Evolutionary conservation across 1,140 invertebrate species (phyloP).

Genomic region (Drosophila lowei): DNA sequence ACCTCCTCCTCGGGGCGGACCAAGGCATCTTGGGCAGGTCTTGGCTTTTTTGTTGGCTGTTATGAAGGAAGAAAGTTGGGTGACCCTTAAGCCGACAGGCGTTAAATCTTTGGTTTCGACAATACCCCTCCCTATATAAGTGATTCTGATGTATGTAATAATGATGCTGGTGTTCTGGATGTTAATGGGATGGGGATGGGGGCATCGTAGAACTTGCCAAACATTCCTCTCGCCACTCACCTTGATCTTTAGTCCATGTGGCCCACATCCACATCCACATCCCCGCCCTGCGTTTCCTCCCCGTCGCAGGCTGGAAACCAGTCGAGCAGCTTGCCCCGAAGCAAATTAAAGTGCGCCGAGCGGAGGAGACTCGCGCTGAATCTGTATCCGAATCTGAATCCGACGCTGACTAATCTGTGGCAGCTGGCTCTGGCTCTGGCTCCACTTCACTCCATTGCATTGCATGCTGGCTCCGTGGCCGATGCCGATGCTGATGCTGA

Average conservation of each 20-base stretch:
- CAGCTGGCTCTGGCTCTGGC: conserved; percentile 48
- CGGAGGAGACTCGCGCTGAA: conserved; percentile 26
- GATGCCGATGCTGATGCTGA: conserved; percentile 30
- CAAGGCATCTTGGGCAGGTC: conserved; percentile 11
- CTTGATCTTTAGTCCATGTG: conserved; percentile 60
- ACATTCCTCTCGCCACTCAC: conserved; percentile 49
- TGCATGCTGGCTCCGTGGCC: conserved; percentile 34
- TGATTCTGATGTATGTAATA: background rate
- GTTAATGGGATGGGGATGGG: too few species aligned
- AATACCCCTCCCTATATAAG: conserved; percentile 16
- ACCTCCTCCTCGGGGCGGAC: background rate
- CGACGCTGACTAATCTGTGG: conserved; percentile 73
- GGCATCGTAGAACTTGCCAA: background rate
- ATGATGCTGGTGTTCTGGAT: conserved; percentile 2
- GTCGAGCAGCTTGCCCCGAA: conserved; percentile 54
- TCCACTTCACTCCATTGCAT: conserved; percentile 48
- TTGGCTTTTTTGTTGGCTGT: conserved; percentile 9
- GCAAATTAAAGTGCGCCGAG: conserved; percentile 51
- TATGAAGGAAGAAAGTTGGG: conserved; percentile 34
- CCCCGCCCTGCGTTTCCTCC: conserved; percentile 17
- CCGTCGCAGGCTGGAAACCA: conserved; percentile 39
- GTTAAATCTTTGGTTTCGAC: conserved; percentile 20
- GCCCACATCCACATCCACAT: conserved; percentile 27
- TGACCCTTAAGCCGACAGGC: conserved; percentile 34
- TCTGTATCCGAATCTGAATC: conserved; percentile 43